These are phyloP conservation scores for Notamacropus eugenii DNA, from an alignment of 2,797 vertebrate species.

Conservation along the genomic window DNA sequence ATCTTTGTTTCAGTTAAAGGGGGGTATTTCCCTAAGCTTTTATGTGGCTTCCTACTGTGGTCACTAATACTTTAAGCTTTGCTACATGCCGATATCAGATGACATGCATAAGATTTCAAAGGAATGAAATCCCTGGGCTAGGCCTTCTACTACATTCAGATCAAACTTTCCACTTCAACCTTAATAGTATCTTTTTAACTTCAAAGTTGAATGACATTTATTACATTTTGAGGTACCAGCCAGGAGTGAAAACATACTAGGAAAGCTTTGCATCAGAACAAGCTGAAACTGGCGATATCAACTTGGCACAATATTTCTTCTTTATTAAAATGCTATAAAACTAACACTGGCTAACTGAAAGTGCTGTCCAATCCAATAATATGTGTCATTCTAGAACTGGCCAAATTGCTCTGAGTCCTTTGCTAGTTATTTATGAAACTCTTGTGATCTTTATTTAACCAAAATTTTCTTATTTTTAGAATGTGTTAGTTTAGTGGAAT, in stretches of 20 bases:
- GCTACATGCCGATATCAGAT: neutral
- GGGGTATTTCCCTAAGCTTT: neutral
- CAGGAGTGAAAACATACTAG: neutral
- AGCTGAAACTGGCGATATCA: neutral
- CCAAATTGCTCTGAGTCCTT: neutral
- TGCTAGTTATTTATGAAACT: neutral
- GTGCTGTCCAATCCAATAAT: neutral
- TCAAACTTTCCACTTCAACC: neutral
- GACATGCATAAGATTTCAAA: neutral
- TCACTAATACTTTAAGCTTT: neutral
- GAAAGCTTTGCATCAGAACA: neutral
- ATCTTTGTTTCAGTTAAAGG: neutral
- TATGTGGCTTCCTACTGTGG: neutral
- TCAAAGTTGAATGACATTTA: conserved; percentile 43
- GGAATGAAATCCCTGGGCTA: neutral
- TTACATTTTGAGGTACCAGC: neutral
- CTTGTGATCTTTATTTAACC: neutral
- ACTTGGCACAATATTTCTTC: neutral
- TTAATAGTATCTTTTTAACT: conserved; percentile 31
- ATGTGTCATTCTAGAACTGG: neutral
- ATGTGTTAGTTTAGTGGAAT: neutral
- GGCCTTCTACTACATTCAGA: neutral
- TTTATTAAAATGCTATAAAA: neutral
- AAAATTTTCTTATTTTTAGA: neutral
- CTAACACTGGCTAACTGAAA: neutral